Evolutionary conservation across 2,888 invertebrate genomes (phyloP), one percentile per base, ranked within the genome.

Genomic region (Portevinia maculata): DNA sequence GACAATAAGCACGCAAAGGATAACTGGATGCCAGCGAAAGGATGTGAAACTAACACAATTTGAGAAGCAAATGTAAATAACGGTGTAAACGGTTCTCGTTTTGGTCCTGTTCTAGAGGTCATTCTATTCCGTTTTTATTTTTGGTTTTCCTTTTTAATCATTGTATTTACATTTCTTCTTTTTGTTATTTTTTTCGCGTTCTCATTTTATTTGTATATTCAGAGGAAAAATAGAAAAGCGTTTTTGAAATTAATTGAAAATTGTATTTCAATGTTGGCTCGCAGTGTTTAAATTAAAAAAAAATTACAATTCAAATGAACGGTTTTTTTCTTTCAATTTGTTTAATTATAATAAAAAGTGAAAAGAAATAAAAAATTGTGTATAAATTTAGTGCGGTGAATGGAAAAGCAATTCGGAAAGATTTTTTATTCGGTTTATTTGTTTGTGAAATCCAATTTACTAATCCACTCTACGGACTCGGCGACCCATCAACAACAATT

Each of bases 161-260:
- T 19, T 57, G n/a, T 34, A 70, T 60, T 71, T 44, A 60, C 37
- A 41, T 73, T 55, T 55, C 13, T 19, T 30, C 32, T 6, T 71
- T 50, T 65, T 19, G 15, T 32, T 6, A 55, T 24, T 19, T 19
- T 41, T 6, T 71, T 50, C 60, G 19, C n/a, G 32, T 6, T 50
- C 28, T 48, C 34, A 55, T 41, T 55, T 34, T 59, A 59, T 59
- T 67, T 60, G 62, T 53, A 57, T 48, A 32, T 44, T 32, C 34
- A 39, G 19, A 13, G 7, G 57, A 19, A 24, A 19, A 17, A 28
- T 39, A 32, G 37, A 39, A 75, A 76, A 59, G 59, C 24, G 60
- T 83, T 78, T 75, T 83, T 44, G 62, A 67, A 73, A 78, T 83
- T 67, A 83, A 83, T 73, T 83, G 83, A 67, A 76, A 78, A 73